phyloP scores from a whole-genome alignment of 2,888 invertebrate species.

The Antitype chi region DNA sequence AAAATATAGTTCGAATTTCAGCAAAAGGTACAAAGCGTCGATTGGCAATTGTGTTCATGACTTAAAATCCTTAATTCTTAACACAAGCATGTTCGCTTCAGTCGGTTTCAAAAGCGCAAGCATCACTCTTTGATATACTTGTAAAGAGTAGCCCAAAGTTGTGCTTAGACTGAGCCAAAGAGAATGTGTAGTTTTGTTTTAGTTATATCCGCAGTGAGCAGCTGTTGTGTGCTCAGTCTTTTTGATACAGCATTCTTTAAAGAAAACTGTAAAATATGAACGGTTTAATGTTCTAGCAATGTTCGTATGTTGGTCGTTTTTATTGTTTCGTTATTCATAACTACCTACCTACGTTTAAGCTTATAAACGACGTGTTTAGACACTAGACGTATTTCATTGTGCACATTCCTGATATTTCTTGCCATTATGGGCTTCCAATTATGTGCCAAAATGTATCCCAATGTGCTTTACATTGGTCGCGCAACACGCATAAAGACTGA shows the following conservation, averaged over 20 bases:
- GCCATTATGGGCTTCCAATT: background rate
- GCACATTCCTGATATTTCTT: background rate
- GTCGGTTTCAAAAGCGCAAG: constrained; percentile 21
- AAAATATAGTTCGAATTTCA: background rate
- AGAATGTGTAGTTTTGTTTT: constrained; percentile 51
- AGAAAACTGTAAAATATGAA: constrained; percentile 26
- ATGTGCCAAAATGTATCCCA: background rate
- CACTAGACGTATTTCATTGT: background rate
- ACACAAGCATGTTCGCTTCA: constrained; percentile 1
- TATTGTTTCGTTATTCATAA: background rate
- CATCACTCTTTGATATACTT: constrained; percentile 14
- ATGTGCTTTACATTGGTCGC: background rate
- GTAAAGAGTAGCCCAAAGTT: constrained; percentile 19
- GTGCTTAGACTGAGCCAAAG: constrained; percentile 29
- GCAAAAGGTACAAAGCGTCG: background rate
- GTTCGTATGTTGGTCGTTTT: constrained; percentile 1
- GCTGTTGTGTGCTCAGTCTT: constrained; percentile 35
- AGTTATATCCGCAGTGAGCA: constrained; percentile 51
- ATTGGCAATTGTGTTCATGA: constrained; percentile 19
- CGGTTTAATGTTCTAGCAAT: constrained; percentile 20
- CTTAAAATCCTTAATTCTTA: constrained; percentile 17
- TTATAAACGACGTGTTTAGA: background rate
- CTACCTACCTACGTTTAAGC: background rate
- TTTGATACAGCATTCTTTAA: constrained; percentile 33
- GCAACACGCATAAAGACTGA: background rate